Evolutionary conservation across 2,113 vertebrate species (phyloP).

Genomic region (Sarotherodon lohbergeri): DNA sequence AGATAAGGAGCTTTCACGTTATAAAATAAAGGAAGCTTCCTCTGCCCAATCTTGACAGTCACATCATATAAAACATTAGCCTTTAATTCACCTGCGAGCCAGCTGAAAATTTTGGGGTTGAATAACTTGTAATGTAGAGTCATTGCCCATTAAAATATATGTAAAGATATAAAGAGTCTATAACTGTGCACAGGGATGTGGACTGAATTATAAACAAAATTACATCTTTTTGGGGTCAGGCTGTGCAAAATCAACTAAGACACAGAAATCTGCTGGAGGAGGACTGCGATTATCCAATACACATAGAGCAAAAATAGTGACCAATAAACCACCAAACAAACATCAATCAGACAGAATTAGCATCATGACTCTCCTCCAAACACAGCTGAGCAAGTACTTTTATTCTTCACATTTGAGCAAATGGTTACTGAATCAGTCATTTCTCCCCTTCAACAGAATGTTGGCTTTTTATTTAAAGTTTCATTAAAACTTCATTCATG

Average conservation of each 20-base stretch:
- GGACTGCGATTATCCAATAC: background rate
- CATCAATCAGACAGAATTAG: background rate
- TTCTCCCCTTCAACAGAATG: background rate
- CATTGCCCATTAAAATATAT: background rate
- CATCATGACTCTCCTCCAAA: background rate
- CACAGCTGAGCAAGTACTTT: background rate
- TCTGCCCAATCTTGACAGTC: background rate
- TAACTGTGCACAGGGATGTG: background rate
- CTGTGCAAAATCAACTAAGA: background rate
- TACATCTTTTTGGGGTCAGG: background rate
- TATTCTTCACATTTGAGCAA: background rate
- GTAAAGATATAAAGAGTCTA: background rate
- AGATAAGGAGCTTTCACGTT: background rate
- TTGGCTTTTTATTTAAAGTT: background rate
- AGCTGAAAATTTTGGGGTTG: background rate
- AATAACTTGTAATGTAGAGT: background rate
- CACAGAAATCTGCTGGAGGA: background rate
- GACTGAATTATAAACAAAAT: background rate
- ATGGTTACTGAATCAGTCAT: background rate
- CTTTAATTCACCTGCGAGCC: background rate
- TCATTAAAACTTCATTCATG: background rate
- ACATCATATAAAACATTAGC: background rate
- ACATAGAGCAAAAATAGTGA: background rate
- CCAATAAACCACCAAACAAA: background rate
- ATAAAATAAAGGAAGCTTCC: background rate